Evolutionary conservation across 1,140 invertebrate species (phyloP).

Genomic region (Pseudomyrmex pallidus): DNA sequence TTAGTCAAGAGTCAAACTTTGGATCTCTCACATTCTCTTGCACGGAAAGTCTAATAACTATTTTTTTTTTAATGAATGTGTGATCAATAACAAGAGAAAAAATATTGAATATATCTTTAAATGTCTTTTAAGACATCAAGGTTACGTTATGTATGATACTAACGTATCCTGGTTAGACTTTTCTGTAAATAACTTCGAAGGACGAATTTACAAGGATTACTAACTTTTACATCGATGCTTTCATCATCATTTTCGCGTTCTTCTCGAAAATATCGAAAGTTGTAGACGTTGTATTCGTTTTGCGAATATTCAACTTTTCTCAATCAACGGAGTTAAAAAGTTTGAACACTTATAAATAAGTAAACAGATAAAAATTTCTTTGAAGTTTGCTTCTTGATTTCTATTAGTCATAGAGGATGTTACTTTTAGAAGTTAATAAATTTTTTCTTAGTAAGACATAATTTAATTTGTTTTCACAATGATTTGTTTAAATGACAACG

Average conservation of each 20-base stretch:
- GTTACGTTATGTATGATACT: neutral
- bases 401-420: neutral
- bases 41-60: neutral
- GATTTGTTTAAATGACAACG: neutral
- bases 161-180: neutral
- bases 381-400: neutral
- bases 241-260: constrained; percentile 8
- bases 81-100: neutral
- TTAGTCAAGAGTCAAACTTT: neutral
- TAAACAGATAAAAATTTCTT: neutral
- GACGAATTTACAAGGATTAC: neutral
- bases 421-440: neutral
- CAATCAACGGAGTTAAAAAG: neutral
- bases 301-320: neutral
- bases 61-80: neutral
- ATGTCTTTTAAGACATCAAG: neutral
- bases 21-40: too few species aligned
- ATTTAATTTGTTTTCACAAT: neutral
- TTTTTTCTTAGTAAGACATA: too few species aligned
- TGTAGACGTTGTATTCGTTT: neutral
- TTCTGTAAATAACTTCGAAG: constrained; percentile 21
- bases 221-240: constrained; percentile 21
- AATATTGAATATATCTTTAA: neutral
- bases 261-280: constrained; percentile 8
- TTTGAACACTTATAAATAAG: neutral